phyloP scores from a whole-genome alignment of 2,888 invertebrate genomes.

The Coecobrya sp. region DNA sequence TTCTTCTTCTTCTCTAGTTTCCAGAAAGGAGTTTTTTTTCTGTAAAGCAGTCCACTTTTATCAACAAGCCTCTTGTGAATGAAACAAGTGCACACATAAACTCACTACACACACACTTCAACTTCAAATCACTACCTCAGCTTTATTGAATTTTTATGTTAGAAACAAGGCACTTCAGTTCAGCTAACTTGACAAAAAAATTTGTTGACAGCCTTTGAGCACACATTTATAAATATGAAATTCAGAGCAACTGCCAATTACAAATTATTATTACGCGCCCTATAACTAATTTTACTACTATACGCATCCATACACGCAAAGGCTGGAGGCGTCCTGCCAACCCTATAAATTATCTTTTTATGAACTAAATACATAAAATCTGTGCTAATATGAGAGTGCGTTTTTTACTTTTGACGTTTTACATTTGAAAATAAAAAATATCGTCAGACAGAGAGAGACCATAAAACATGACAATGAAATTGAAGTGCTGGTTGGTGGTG shows the following conservation, averaged over 20 bases:
- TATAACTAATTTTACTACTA: constrained; percentile 14
- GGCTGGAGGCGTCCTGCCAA: constrained; percentile 55
- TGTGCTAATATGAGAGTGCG: constrained; percentile 59
- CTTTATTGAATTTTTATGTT: constrained; percentile 19
- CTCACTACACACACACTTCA: background rate
- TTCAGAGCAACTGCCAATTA: constrained; percentile 47
- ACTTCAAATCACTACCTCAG: background rate
- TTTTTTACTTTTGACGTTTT: constrained; percentile 43
- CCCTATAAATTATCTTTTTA: constrained; percentile 63
- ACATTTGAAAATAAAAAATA: constrained; percentile 36
- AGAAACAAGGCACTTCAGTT: constrained; percentile 9
- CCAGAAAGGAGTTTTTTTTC: constrained; percentile 17
- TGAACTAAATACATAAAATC: constrained; percentile 65
- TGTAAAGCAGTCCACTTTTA: background rate
- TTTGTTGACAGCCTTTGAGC: constrained; percentile 43
- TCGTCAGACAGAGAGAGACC: background rate
- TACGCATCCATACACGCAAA: background rate
- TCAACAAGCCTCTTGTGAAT: background rate
- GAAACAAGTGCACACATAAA: background rate
- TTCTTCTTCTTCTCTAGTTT: background rate
- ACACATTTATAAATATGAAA: constrained; percentile 42
- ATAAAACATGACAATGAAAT: constrained; percentile 53
- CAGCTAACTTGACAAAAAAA: constrained; percentile 20
- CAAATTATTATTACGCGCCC: constrained; percentile 24
- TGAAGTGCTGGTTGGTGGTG: constrained; percentile 1